Base-by-base conservation (phyloP, 2,797 vertebrate species). In the Heterohyrax brucei region DNA sequence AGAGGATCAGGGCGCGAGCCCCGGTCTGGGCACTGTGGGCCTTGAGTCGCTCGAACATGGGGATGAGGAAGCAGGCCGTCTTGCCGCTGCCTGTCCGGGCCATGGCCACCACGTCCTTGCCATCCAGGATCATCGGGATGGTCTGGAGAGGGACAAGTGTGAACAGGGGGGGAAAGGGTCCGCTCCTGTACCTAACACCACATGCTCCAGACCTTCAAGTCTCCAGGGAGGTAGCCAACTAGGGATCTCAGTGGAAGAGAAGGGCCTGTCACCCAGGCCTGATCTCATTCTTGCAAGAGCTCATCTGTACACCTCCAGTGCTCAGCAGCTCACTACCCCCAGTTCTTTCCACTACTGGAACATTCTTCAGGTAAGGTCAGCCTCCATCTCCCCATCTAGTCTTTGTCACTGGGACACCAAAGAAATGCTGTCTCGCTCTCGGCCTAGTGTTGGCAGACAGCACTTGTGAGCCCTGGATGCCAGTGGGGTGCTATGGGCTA, bases 71-170 rank as follows among this genome's bases (percentile, higher is more conserved):
- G 7, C 99, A 99, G 0, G 99, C 99, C 0, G 99, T 99, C 98
- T 99, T 99, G 70, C 99, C 99, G 0, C 99, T 99, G 95, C 99
- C 99, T 0, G 99, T 99, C 95, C 99, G 98, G 0, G 99, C 99
- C 99, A 99, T 99, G 0, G 99, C 99, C 7, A 99, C 99, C 8
- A 99, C 98, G 0, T 99, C 99, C 93, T 99, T 99, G 70, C 99
- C 99, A 0, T 99, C 99, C 98, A 99, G 96, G 98, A 99, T 99
- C 87, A 99, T 70, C 0, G 99, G 99, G 96, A 99, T 98, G 26
- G 99, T 99, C 99, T 99, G 97, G 0, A 4, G 84, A 84, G 95
- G 21, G 46, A 73, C 0, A 30, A 16, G 21, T 0, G 33, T 0
- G 1, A 9, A 10, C 7, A 1, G 44, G 30, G 18, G 1, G 50